Conservation (phyloP, 1,140 invertebrate genomes). For the Cyclargus thomasi region DNA sequence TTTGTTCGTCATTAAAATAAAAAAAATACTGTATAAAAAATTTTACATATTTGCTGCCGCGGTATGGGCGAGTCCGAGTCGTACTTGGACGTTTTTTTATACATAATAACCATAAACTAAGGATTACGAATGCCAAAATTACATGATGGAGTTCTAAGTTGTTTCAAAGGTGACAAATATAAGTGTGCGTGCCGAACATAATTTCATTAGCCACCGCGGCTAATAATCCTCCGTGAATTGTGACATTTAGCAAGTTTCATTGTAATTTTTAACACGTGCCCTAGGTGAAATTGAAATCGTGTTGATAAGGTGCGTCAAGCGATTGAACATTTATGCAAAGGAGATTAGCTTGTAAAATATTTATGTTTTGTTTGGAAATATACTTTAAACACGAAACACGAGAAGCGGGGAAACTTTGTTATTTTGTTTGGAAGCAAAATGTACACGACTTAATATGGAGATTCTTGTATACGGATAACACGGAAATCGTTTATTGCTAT, state of each 20-base stretch:
- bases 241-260: conserved; percentile 46
- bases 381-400: conserved; percentile 4
- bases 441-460: not conserved
- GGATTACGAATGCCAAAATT: too few relatives aligned
- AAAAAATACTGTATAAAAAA: too few relatives aligned
- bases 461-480: not conserved
- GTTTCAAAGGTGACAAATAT: conserved; percentile 5
- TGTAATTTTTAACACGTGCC: conserved; percentile 50
- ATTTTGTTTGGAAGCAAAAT: not conserved
- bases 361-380: conserved; percentile 15
- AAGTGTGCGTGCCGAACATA: conserved; percentile 48
- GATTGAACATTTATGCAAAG: conserved; percentile 23
- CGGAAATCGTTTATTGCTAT: not conserved
- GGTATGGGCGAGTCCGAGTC: too few relatives aligned
- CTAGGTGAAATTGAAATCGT: conserved; percentile 61
- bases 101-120: too few relatives aligned
- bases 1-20: too few relatives aligned
- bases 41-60: too few relatives aligned
- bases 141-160: not conserved
- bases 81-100: too few relatives aligned
- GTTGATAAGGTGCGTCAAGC: conserved; percentile 48
- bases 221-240: conserved; percentile 52
- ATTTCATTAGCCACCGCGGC: conserved; percentile 46
- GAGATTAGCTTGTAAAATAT: conserved; percentile 14
- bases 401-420: not conserved